Conservation (phyloP, 2,888 invertebrate species). For the Drosophila robusta region DNA sequence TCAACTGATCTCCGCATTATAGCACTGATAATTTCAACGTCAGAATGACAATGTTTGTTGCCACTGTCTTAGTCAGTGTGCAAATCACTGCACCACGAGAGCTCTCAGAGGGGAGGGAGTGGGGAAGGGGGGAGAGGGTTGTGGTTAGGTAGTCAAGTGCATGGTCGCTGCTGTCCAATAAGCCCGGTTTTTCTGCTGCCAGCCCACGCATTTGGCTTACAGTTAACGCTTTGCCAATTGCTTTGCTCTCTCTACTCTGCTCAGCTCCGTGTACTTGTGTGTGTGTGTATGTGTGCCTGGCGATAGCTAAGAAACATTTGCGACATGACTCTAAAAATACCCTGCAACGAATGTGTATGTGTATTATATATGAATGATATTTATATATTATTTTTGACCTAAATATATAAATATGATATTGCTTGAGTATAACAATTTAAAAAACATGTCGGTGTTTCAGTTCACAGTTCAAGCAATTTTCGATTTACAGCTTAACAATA, state of each 20-base stretch:
- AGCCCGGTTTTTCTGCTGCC: slow-evolving; percentile 36
- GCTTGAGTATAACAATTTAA: not conserved
- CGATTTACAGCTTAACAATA: no score
- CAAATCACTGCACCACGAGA: slow-evolving; percentile 12
- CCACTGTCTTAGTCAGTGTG: slow-evolving; percentile 8
- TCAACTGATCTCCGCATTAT: slow-evolving; percentile 9
- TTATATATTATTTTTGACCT: no score
- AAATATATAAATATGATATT: not conserved
- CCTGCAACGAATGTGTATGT: slow-evolving; percentile 12
- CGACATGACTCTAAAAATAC: slow-evolving; percentile 10
- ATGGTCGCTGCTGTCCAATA: slow-evolving; percentile 19
- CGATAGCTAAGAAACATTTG: not conserved
- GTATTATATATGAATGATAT: no score
- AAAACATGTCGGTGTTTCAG: no score
- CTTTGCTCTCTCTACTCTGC: slow-evolving; percentile 41
- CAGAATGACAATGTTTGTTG: slow-evolving; percentile 23
- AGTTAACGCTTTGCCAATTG: slow-evolving; percentile 37
- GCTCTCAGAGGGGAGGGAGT: not conserved
- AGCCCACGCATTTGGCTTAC: slow-evolving; percentile 59
- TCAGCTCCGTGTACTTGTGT: not conserved
- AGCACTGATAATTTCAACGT: slow-evolving; percentile 34
- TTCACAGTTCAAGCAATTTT: no score
- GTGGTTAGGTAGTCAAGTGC: slow-evolving; percentile 37
- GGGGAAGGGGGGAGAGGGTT: slow-evolving; percentile 5
- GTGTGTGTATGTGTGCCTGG: slow-evolving; percentile 13